These are phyloP conservation scores for Bombus waltoni DNA, from an alignment of 1,140 invertebrate genomes.

Conservation along the genomic window DNA sequence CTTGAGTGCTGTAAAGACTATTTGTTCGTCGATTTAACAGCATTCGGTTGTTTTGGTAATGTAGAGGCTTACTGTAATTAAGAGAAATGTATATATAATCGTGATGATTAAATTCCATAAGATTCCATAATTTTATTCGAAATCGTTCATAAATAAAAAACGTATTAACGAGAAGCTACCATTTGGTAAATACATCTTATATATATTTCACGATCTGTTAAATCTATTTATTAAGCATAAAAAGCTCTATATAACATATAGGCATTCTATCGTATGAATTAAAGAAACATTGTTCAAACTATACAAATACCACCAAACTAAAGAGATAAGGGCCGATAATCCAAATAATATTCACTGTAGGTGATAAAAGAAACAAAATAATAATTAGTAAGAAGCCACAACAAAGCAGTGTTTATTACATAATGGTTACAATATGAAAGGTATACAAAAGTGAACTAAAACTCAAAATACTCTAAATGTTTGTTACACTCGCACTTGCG, in stretches of 20 bases:
- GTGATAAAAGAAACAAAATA: constrained; percentile 39
- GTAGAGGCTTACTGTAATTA: not conserved
- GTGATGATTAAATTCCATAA: not conserved
- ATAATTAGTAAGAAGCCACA: constrained; percentile 29
- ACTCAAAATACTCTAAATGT: constrained; percentile 47
- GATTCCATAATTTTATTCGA: not conserved
- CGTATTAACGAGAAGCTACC: not conserved
- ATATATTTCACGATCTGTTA: not conserved
- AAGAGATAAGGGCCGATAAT: not conserved
- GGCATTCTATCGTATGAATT: not conserved
- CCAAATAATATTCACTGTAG: not conserved
- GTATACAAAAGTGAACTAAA: constrained; percentile 47
- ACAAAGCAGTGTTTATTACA: constrained; percentile 48
- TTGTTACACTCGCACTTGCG: constrained; percentile 12
- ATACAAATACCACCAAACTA: not conserved
- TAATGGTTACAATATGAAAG: constrained; percentile 49
- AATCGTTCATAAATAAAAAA: not conserved
- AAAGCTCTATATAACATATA: not conserved
- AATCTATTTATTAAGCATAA: not conserved
- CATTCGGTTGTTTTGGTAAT: not conserved
- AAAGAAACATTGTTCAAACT: not conserved
- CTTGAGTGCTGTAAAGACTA: not conserved
- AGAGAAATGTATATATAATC: not conserved
- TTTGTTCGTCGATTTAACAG: not conserved
- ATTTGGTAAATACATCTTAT: not conserved